Percentiles rank a stretch among this genome's conserved stretches.
phyloP scores from a whole-genome alignment of 2,113 vertebrate species.

The Brienomyrus longianalis region DNA sequence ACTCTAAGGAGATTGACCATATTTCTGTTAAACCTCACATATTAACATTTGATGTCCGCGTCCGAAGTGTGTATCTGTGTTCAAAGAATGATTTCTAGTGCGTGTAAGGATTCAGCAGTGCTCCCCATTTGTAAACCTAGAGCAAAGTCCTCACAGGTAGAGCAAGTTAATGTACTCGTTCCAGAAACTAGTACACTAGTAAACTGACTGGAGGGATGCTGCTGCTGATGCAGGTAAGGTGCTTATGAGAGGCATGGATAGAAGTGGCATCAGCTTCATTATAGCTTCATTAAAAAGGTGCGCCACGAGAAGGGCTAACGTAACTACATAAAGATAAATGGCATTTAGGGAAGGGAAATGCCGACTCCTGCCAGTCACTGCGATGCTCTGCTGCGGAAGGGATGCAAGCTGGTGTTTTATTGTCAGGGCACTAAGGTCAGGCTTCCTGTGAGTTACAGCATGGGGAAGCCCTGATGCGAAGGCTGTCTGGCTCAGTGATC shows the following conservation, averaged over 20 bases:
- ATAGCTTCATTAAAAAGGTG: background rate
- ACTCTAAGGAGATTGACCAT: background rate
- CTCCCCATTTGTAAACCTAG: background rate
- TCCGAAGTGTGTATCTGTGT: background rate
- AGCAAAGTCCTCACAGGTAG: background rate
- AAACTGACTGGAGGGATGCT: background rate
- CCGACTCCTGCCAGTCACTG: background rate
- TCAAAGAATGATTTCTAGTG: background rate
- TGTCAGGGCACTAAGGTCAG: background rate
- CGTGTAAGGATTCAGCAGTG: background rate
- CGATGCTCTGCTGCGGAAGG: background rate
- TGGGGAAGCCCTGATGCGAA: background rate
- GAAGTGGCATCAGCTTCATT: background rate
- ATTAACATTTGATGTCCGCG: background rate
- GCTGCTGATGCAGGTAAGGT: background rate
- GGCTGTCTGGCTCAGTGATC: background rate
- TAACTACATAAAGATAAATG: background rate
- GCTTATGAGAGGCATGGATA: background rate
- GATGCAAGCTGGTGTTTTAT: background rate
- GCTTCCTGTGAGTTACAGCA: background rate
- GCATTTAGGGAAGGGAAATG: background rate
- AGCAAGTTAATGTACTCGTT: background rate
- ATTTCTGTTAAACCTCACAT: background rate
- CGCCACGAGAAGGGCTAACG: background rate
- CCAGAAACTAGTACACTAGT: background rate